Base-by-base conservation (phyloP, 2,888 invertebrate species). In the Spodoptera exigua region DNA sequence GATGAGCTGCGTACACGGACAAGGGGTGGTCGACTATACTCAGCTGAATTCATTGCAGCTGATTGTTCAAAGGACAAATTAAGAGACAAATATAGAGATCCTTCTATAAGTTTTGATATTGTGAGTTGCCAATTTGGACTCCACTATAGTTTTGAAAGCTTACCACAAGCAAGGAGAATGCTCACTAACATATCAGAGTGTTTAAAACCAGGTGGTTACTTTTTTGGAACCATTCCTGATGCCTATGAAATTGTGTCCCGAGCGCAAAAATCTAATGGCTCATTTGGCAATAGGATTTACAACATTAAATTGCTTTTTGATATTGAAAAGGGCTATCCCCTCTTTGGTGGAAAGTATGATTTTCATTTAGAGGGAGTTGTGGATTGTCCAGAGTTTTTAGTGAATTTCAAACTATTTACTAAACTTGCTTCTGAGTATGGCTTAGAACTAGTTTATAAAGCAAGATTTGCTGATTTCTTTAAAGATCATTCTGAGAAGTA, bases 61-160 rank as follows among this genome's bases (percentile, higher is more conserved):
- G 99, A 99, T 89, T 98, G 98, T 80, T 97, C 98, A n/a, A 97
- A 97, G 95, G 96, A 96, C 64, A 95, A 96, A 17, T 90, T 98
- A n/a, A 94, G 97, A 49, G 96, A 96, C 83, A 96, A 96, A 77
- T 98, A 97, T 86, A 95, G 95, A 79, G 97, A 98, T 88, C 96
- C 97, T 1, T 96, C 96, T 17, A 95, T 97, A 60, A 95, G 96
- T 78, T 95, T 99, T 81, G 98, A 99, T 88, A 84, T 99, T 40
- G 98, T 98, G 0, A 99, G 99, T 86, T 99, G 99, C 86, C 99
- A 99, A 90, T 99, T 99, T 95, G 98, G 99, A 17, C 97, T 99
- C 86, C 99, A 99, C 92, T 99, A 99, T 85, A 97, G 97, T 82
- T 99, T 99, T 90, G 98, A 99, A 90, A 97, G 97, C 60, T 90